Percentiles rank a stretch among this genome's conserved stretches.
These are phyloP conservation scores for Aphelenchoides besseyi DNA, from an alignment of 1,140 invertebrate species.

Conservation along the genomic window DNA sequence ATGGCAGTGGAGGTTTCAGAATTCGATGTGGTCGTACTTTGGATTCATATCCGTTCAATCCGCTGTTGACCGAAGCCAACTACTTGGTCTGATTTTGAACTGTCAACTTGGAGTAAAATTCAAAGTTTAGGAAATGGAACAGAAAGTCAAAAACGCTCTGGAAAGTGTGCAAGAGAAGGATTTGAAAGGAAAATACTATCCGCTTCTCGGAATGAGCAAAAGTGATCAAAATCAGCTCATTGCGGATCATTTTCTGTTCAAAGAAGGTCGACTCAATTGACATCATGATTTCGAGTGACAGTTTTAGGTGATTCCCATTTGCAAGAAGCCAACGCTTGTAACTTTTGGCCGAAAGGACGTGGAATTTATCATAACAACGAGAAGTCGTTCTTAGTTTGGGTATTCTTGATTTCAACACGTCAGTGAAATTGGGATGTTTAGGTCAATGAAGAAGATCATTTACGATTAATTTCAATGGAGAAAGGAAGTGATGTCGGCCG, in stretches of 20 bases:
- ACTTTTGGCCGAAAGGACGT: constrained; percentile 87
- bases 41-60: constrained; percentile 85
- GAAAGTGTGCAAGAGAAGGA: constrained; percentile 67
- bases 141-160: constrained; percentile 51
- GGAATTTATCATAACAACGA: constrained; percentile 91
- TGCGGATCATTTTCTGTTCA: constrained; percentile 88
- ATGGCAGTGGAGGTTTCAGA: constrained; percentile 29
- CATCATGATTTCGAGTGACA: too few relatives aligned
- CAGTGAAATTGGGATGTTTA: too few relatives aligned
- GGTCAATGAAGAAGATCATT: constrained; percentile 90
- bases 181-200: constrained; percentile 80
- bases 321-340: constrained; percentile 81
- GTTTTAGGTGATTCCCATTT: constrained; percentile 65
- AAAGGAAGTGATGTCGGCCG: constrained; percentile 77
- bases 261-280: constrained; percentile 72
- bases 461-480: constrained; percentile 90
- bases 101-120: too few relatives aligned
- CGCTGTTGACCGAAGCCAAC: constrained; percentile 64
- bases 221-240: constrained; percentile 52
- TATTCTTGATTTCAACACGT: constrained; percentile 62
- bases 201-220: constrained; percentile 70
- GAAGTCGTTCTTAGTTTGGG: constrained; percentile 95
- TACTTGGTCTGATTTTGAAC: constrained; percentile 34
- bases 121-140: constrained; percentile 40
- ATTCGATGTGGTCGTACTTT: constrained; percentile 81